Percentiles rank a stretch among this genome's conserved stretches.
Conservation (phyloP, 2,113 vertebrate genomes). For the Corvus hawaiiensis region DNA sequence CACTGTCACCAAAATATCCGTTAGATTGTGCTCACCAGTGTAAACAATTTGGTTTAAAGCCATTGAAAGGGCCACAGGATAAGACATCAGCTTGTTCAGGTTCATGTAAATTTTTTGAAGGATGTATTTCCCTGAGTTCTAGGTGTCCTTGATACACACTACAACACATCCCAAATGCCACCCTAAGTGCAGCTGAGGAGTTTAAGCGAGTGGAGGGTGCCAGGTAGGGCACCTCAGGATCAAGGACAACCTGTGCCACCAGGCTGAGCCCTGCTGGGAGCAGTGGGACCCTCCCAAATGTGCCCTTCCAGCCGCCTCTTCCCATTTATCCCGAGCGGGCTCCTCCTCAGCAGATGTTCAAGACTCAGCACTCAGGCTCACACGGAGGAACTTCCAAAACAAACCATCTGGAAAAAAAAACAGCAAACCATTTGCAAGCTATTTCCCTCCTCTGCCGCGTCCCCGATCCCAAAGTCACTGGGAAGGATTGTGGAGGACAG, state of each 20-base stretch:
- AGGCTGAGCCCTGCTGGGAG: background rate
- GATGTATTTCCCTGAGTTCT: background rate
- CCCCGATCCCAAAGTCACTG: background rate
- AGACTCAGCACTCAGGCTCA: background rate
- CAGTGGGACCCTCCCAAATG: background rate
- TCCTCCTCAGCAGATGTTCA: conserved; percentile 43
- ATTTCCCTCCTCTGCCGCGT: background rate
- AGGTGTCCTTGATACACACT: background rate
- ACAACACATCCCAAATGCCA: background rate
- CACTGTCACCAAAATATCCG: fast-evolving
- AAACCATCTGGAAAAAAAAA: conserved; percentile 43
- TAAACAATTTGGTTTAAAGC: background rate
- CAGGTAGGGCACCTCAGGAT: background rate
- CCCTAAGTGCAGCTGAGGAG: background rate
- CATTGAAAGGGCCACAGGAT: background rate
- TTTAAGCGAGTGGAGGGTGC: background rate
- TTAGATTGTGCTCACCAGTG: background rate
- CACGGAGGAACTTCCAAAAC: background rate
- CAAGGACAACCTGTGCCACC: background rate
- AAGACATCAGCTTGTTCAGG: background rate
- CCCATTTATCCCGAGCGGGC: background rate
- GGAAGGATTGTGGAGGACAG: background rate
- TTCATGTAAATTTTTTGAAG: background rate
- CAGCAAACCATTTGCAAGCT: background rate
- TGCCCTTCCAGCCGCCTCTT: background rate